Percentiles rank a stretch among this genome's conserved stretches.
Evolutionary conservation across 2,113 vertebrate genomes (phyloP).

Genomic region (Erpornis zantholeuca): DNA sequence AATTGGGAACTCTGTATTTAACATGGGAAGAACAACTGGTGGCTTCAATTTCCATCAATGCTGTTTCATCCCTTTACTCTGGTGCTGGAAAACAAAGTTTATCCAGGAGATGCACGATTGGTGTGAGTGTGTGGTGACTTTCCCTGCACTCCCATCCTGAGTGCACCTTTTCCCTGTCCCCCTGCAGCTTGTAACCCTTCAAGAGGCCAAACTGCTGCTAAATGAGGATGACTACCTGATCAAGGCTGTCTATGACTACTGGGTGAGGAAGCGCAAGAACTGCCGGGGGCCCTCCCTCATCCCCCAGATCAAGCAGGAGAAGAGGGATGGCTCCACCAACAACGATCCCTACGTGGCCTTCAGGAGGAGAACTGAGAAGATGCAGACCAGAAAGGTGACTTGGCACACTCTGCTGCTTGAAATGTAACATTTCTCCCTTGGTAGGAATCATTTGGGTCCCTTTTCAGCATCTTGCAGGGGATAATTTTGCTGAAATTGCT

Average conservation of each 20-base stretch:
- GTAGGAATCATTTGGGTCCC: fast-evolving
- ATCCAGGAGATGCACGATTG: fast-evolving
- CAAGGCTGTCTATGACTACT: slow-evolving; percentile 94
- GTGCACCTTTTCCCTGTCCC: background rate
- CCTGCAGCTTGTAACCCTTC: slow-evolving; percentile 86
- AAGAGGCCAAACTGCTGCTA: slow-evolving; percentile 89
- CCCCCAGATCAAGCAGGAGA: slow-evolving; percentile 89
- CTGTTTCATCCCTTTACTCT: background rate
- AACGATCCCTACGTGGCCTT: slow-evolving; percentile 93
- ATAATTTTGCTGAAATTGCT: no score
- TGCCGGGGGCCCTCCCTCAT: slow-evolving; percentile 86
- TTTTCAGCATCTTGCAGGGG: background rate
- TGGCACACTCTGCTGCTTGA: background rate
- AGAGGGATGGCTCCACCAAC: slow-evolving; percentile 93
- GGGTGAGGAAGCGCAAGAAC: slow-evolving; percentile 91
- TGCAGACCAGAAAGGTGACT: slow-evolving; percentile 93
- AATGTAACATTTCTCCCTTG: fast-evolving
- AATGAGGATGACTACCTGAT: slow-evolving; percentile 94
- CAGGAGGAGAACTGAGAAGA: slow-evolving; percentile 91
- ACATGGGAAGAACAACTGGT: background rate
- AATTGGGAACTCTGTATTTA: background rate
- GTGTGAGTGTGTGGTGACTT: background rate
- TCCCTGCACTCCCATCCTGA: background rate
- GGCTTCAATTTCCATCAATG: fast-evolving
- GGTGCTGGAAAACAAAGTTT: background rate